These are phyloP conservation scores for Meda fulgida DNA, from an alignment of 2,797 vertebrate species.

Conservation along the genomic window DNA sequence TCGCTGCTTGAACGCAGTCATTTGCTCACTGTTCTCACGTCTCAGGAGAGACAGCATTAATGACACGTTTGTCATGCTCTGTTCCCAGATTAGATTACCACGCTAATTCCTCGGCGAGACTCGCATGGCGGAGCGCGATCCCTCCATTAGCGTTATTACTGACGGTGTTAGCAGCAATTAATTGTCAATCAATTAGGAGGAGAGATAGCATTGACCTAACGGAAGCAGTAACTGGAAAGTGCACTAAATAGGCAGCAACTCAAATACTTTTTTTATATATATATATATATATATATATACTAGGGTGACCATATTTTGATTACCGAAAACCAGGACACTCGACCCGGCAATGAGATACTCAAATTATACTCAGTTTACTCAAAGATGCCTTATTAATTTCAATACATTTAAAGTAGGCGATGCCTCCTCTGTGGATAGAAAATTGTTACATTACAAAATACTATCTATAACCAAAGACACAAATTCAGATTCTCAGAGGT, in stretches of 20 bases:
- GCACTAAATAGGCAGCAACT: conserved; percentile 1
- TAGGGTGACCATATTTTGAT: no score
- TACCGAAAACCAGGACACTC: no score
- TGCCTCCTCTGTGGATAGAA: no score
- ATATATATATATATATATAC: no score
- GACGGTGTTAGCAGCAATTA: conserved; percentile 39
- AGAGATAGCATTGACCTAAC: conserved; percentile 31
- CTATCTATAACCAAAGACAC: no score
- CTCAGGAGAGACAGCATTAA: conserved; percentile 53
- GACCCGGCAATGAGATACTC: no score
- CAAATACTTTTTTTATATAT: background rate
- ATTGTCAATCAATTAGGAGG: conserved; percentile 49
- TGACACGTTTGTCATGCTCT: conserved; percentile 57
- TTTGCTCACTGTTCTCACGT: conserved; percentile 27
- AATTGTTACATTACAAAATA: no score
- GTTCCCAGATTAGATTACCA: conserved; percentile 61
- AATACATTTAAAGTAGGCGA: no score
- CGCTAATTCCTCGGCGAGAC: conserved; percentile 55
- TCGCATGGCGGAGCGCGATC: conserved; percentile 49
- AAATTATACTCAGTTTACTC: no score
- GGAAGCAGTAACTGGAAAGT: conserved; percentile 1
- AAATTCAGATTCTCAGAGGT: no score
- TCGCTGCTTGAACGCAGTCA: conserved; percentile 23
- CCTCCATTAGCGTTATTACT: conserved; percentile 55
- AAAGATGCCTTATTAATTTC: no score